Evolutionary conservation across 2,888 invertebrate species (phyloP), one percentile per base, ranked within the genome.

Genomic region (Cephonodes hylas): DNA sequence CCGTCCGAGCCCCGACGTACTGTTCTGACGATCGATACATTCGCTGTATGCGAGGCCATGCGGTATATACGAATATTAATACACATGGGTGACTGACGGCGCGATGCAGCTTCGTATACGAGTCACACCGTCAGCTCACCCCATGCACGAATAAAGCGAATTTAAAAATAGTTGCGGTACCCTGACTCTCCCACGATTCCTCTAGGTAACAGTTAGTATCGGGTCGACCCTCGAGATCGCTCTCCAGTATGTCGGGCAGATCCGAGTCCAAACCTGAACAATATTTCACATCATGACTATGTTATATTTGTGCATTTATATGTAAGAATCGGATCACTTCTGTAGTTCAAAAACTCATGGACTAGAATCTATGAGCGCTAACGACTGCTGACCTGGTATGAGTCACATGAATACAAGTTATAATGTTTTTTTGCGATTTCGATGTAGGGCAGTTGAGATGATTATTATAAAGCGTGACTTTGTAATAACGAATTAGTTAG

Each of bases 131-230:
- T 63, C 67, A 73, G 72, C 77, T 82, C 83, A 84, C 79, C 85
- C 85, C 88, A 88, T 90, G 90, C 90, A 88, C 75, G 80, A 79
- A 73, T 72, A 74, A 75, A 81, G 85, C 83, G 73, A 77, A 78
- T 72, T 75, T 73, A 79, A 75, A 73, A 78, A 77, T 68, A 74
- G 69, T 72, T 70, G 64, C 62, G 71, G 82, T 91, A 91, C 91
- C 87, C 93, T 93, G 80, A 87, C 84, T 76, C 83, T 90, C 73
- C 93, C 93, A 84, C 79, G 93, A 87, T 85, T 93, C 84, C 84
- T 94, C 90, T 86, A 93, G 81, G 91, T 91, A 86, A 92, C 93
- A 87, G 90, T 92, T 84, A 93, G 91, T 77, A 90, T 90, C 80
- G 85, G 85, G 85, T 85, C 86, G 80, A 86, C 87, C 80, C 89